Conservation (phyloP, 1,140 invertebrate species). For the Idris sp. region DNA sequence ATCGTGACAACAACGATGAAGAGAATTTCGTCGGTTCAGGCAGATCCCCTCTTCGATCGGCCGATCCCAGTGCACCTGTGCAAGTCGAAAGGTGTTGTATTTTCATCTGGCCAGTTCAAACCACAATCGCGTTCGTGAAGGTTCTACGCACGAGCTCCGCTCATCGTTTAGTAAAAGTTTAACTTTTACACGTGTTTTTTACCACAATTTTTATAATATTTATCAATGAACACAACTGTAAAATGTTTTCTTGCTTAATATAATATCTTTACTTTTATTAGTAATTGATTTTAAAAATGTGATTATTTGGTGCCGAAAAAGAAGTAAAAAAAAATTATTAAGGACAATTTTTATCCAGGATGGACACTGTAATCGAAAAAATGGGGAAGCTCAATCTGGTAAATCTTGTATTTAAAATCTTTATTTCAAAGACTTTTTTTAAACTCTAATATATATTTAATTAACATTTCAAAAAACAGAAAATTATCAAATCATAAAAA, state of each 20-base stretch:
- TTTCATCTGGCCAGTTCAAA: slow-evolving; percentile 76
- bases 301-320: slow-evolving; percentile 11
- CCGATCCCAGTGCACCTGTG: slow-evolving; percentile 73
- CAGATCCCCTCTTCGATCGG: slow-evolving; percentile 66
- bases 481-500: no score
- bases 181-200: slow-evolving; percentile 22
- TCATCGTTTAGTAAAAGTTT: slow-evolving; percentile 19
- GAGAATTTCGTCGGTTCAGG: slow-evolving; percentile 61
- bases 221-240: neutral
- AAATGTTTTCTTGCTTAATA: neutral
- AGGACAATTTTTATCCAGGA: slow-evolving; percentile 44
- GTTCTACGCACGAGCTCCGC: slow-evolving; percentile 59
- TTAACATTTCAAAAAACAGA: no score
- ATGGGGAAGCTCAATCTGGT: slow-evolving; percentile 77
- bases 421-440: slow-evolving; percentile 1
- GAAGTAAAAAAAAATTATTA: slow-evolving; percentile 6
- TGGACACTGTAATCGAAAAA: slow-evolving; percentile 77
- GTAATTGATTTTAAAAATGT: slow-evolving; percentile 17
- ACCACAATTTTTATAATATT: neutral
- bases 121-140: slow-evolving; percentile 71
- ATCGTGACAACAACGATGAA: no score
- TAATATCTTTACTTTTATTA: neutral
- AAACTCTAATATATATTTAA: no score
- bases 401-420: slow-evolving; percentile 61
- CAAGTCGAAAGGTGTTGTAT: slow-evolving; percentile 72